These are phyloP conservation scores for Strigamia transsilvanica DNA, from an alignment of 2,888 invertebrate genomes.

Conservation along the genomic window DNA sequence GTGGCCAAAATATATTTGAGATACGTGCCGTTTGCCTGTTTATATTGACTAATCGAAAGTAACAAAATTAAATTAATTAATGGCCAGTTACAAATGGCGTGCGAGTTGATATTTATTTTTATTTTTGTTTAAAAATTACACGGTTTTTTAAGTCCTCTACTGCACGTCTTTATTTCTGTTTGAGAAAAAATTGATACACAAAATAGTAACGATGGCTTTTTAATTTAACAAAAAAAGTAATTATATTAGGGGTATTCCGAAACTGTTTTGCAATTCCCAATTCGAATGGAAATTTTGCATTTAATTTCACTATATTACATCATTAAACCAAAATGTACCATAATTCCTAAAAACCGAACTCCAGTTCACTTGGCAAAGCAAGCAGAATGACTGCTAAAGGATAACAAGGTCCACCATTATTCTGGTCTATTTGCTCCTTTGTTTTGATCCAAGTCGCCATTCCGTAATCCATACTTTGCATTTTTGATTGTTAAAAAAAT, in stretches of 20 bases:
- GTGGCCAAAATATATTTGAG: not conserved
- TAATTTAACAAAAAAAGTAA: not conserved
- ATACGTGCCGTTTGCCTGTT: conserved; percentile 1
- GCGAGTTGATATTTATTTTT: conserved; percentile 20
- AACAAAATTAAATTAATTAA: conserved; percentile 9
- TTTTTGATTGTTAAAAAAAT: no score
- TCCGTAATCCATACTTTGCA: no score
- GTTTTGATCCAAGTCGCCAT: no score
- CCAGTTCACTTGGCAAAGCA: no score
- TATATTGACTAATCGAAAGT: not conserved
- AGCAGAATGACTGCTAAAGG: no score
- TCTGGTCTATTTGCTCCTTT: no score
- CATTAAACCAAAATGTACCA: no score
- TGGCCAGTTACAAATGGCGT: conserved; percentile 3
- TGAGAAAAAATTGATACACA: not conserved
- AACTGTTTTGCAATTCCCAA: no score
- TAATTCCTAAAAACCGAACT: no score
- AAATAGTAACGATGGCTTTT: not conserved
- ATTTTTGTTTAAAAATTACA: not conserved
- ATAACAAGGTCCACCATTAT: no score
- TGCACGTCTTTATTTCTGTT: not conserved
- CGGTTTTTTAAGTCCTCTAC: not conserved
- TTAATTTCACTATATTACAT: no score
- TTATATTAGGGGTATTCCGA: not conserved
- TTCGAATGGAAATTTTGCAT: no score